Conservation (phyloP, 2,888 invertebrate genomes). For the Timandra comae region DNA sequence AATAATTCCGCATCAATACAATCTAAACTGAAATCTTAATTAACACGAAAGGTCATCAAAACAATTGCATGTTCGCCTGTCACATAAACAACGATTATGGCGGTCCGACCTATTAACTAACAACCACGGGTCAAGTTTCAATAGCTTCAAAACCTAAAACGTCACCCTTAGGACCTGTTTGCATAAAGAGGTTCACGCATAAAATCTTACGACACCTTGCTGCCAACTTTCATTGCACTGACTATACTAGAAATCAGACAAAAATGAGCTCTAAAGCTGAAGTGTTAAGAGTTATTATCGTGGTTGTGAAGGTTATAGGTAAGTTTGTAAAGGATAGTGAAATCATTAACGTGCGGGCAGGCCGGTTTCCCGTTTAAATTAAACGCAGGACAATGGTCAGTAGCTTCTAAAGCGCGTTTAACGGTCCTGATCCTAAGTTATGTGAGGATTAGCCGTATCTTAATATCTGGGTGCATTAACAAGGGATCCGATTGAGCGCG, state of each 20-base stretch:
- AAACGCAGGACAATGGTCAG: constrained; percentile 75
- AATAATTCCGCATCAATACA: too few species aligned
- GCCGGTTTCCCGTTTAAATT: constrained; percentile 61
- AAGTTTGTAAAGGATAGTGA: constrained; percentile 44
- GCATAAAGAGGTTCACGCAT: constrained; percentile 65
- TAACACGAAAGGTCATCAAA: constrained; percentile 7
- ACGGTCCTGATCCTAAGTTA: constrained; percentile 72
- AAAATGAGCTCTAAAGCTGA: constrained; percentile 22
- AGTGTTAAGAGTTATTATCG: constrained; percentile 11
- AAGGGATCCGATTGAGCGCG: constrained; percentile 30
- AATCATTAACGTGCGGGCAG: constrained; percentile 57
- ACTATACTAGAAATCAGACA: not conserved
- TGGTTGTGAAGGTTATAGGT: constrained; percentile 4
- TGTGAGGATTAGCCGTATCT: constrained; percentile 74
- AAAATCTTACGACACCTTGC: constrained; percentile 70
- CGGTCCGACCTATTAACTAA: constrained; percentile 30
- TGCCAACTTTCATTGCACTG: constrained; percentile 27
- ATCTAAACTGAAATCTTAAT: constrained; percentile 3
- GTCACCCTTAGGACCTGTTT: constrained; percentile 66
- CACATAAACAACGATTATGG: constrained; percentile 39
- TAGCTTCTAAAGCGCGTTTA: constrained; percentile 51
- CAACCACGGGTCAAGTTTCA: constrained; percentile 62
- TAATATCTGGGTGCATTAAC: constrained; percentile 65
- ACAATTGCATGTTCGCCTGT: constrained; percentile 36
- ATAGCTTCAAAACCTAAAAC: constrained; percentile 66